These are phyloP conservation scores for Sprattus sprattus DNA, from an alignment of 2,113 vertebrate genomes.

Conservation along the genomic window DNA sequence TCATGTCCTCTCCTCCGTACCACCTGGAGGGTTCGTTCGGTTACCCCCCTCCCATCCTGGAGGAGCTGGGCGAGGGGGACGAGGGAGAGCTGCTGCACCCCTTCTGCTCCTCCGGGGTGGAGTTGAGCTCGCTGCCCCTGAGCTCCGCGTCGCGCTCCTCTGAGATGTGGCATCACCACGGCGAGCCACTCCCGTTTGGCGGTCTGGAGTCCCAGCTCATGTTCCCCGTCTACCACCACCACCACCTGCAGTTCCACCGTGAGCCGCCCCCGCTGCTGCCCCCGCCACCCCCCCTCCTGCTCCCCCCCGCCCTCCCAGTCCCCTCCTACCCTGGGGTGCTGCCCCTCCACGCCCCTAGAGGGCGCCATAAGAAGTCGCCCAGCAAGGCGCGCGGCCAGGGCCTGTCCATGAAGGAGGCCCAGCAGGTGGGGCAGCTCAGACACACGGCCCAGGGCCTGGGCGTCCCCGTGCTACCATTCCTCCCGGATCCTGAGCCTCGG, in stretches of 20 bases:
- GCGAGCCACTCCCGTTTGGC: constrained; percentile 88
- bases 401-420: neutral
- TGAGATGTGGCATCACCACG: constrained; percentile 85
- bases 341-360: constrained; percentile 88
- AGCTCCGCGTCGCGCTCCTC: constrained; percentile 81
- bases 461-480: constrained; percentile 98
- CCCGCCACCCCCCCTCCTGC: constrained; percentile 81
- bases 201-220: constrained; percentile 89
- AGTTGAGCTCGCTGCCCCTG: constrained; percentile 73
- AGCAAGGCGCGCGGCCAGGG: neutral
- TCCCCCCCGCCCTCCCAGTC: constrained; percentile 80
- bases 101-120: constrained; percentile 89
- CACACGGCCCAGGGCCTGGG: constrained; percentile 96
- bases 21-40: constrained; percentile 89
- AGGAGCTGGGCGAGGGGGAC: constrained; percentile 91
- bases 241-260: constrained; percentile 73
- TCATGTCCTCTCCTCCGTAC: constrained; percentile 95
- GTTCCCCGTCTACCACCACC: constrained; percentile 80
- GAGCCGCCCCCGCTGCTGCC: constrained; percentile 77
- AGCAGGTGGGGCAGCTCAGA: constrained; percentile 54
- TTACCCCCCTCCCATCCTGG: constrained; percentile 85
- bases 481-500: neutral
- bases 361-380: constrained; percentile 31
- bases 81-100: constrained; percentile 77
- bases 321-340: constrained; percentile 91